phyloP scores from a whole-genome alignment of 2,888 invertebrate species.

The Ormia ochracea region DNA sequence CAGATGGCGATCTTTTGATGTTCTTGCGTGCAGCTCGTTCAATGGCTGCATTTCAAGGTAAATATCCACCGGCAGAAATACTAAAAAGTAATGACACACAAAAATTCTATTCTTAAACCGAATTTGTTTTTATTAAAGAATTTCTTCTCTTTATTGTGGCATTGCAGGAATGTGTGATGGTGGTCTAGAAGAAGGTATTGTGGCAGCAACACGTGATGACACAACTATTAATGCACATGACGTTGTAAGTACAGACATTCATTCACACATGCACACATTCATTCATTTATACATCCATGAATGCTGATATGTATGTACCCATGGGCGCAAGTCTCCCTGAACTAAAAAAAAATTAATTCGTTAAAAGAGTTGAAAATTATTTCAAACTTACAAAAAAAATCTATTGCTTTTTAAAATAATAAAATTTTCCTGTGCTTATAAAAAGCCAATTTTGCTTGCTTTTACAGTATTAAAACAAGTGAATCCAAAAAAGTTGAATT shows the following conservation, averaged over 20 bases:
- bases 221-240: constrained; percentile 98
- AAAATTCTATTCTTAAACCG: constrained; percentile 13
- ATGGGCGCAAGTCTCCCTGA: no score
- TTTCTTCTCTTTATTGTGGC: constrained; percentile 26
- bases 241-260: constrained; percentile 80
- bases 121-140: constrained; percentile 46
- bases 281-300: neutral
- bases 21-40: constrained; percentile 97
- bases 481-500: no score
- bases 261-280: neutral
- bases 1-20: constrained; percentile 97
- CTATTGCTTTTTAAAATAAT: no score
- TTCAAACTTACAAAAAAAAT: no score
- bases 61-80: constrained; percentile 60
- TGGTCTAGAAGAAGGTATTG: constrained; percentile 97
- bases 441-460: no score
- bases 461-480: no score
- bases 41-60: constrained; percentile 95
- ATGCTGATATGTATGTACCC: neutral
- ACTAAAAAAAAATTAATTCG: no score
- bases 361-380: no score
- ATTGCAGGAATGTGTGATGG: constrained; percentile 95
- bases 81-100: constrained; percentile 65
- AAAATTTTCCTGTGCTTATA: no score
- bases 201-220: constrained; percentile 97